A percentile compares a stretch with the other conserved stretches of the same genome.
Evolutionary conservation across 2,113 vertebrate species (phyloP).

Genomic region (Microtus pennsylvanicus): DNA sequence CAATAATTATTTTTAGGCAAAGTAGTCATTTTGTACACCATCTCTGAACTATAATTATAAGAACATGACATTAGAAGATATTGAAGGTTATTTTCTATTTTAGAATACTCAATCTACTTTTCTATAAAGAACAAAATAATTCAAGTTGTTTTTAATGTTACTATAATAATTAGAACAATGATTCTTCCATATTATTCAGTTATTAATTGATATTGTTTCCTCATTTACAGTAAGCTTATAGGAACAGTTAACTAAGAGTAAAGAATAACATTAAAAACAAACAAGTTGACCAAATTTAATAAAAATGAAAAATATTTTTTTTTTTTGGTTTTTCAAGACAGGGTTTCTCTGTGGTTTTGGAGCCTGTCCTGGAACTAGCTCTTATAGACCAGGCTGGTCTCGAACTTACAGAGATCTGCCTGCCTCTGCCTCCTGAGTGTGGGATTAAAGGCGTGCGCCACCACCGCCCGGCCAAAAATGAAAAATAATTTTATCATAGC

Average conservation of each 20-base stretch:
- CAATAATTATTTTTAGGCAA: slow-evolving; percentile 31
- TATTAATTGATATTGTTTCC: neutral
- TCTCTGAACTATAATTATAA: neutral
- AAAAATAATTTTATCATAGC: no score
- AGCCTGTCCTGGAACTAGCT: no score
- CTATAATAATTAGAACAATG: neutral
- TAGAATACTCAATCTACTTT: neutral
- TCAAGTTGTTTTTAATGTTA: neutral
- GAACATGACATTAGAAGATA: neutral
- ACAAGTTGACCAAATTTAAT: neutral
- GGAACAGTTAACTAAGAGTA: neutral
- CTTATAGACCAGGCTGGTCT: no score
- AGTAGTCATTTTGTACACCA: slow-evolving; percentile 28
- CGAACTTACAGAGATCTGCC: no score
- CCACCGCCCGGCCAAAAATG: no score
- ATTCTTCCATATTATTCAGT: neutral
- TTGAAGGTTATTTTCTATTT: neutral
- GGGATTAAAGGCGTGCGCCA: no score
- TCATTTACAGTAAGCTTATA: neutral
- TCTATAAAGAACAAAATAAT: neutral
- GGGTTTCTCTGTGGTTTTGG: no score
- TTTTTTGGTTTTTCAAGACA: no score
- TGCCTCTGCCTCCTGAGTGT: no score
- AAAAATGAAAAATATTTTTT: slow-evolving; percentile 2
- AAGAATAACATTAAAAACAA: neutral